Conservation (phyloP, 2,888 invertebrate species). For the Noctua janthe region DNA sequence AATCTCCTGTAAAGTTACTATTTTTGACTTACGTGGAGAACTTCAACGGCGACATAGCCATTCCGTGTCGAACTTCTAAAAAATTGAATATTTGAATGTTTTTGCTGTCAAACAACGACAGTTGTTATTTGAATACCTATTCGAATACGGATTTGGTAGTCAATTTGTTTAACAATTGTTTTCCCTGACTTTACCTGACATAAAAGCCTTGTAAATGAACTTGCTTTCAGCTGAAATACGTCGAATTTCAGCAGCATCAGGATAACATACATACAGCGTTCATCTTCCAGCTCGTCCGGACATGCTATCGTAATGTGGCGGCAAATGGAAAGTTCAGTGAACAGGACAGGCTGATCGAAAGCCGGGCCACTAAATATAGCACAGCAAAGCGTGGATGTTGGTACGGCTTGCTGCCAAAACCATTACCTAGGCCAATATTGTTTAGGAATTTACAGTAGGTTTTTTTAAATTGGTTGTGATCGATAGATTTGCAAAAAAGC, state of each 20-base stretch:
- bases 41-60: too few relatives aligned
- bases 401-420: slow-evolving; percentile 16
- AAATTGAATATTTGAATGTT: too few relatives aligned
- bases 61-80: too few relatives aligned
- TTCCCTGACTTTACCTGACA: background rate
- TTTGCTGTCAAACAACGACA: too few relatives aligned
- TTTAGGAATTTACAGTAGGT: background rate
- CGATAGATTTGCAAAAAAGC: background rate
- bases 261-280: slow-evolving; percentile 13
- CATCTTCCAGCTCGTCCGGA: slow-evolving; percentile 22
- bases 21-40: too few relatives aligned
- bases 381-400: background rate
- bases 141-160: background rate
- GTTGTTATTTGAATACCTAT: background rate
- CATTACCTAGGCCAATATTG: slow-evolving; percentile 10
- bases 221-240: slow-evolving; percentile 12
- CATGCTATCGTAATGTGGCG: slow-evolving; percentile 68
- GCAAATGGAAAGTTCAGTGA: slow-evolving; percentile 77
- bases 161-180: background rate
- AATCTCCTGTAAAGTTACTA: too few relatives aligned
- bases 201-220: background rate
- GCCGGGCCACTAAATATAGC: slow-evolving; percentile 25
- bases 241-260: slow-evolving; percentile 2
- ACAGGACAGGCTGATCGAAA: slow-evolving; percentile 42
- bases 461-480: background rate